A percentile compares a stretch with the other conserved stretches of the same genome.
Evolutionary conservation across 2,797 vertebrate species (phyloP).

Genomic region (Zonotrichia albicollis): DNA sequence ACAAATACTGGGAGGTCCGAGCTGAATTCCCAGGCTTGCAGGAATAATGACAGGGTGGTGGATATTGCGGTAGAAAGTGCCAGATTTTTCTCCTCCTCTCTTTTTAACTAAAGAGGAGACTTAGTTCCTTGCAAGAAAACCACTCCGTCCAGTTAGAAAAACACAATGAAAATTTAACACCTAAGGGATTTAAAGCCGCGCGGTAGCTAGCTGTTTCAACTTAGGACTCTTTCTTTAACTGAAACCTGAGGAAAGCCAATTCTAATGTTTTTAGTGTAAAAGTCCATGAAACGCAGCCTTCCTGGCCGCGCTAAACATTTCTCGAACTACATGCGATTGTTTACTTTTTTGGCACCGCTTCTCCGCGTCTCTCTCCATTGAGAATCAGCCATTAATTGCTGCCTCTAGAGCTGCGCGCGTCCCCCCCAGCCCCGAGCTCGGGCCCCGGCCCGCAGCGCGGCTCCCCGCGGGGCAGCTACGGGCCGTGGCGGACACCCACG

Average conservation of each 20-base stretch:
- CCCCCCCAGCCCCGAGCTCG: neutral
- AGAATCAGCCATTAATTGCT: neutral
- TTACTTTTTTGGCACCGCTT: constrained; percentile 35
- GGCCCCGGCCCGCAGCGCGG: neutral
- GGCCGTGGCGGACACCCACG: neutral
- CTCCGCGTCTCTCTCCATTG: constrained; percentile 17
- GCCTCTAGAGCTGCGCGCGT: neutral
- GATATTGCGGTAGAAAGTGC: constrained; percentile 73
- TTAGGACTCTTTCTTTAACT: constrained; percentile 31
- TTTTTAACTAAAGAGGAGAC: constrained; percentile 68
- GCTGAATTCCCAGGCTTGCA: constrained; percentile 78
- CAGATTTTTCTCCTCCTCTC: constrained; percentile 56
- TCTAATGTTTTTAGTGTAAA: constrained; percentile 13
- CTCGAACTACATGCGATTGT: constrained; percentile 11
- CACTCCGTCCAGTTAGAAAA: constrained; percentile 68
- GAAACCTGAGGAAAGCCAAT: constrained; percentile 44
- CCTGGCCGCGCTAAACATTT: neutral
- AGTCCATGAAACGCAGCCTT: neutral
- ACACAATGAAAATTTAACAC: constrained; percentile 72
- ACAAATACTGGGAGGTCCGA: constrained; percentile 84
- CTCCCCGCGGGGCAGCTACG: neutral
- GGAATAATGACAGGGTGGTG: constrained; percentile 79
- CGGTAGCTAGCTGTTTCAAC: constrained; percentile 18
- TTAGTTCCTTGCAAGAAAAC: constrained; percentile 65
- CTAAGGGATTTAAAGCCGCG: constrained; percentile 28